Evolutionary conservation across 2,797 vertebrate species (phyloP), one percentile per base, ranked within the genome.

Genomic region (Oceanodroma leucorhoa): DNA sequence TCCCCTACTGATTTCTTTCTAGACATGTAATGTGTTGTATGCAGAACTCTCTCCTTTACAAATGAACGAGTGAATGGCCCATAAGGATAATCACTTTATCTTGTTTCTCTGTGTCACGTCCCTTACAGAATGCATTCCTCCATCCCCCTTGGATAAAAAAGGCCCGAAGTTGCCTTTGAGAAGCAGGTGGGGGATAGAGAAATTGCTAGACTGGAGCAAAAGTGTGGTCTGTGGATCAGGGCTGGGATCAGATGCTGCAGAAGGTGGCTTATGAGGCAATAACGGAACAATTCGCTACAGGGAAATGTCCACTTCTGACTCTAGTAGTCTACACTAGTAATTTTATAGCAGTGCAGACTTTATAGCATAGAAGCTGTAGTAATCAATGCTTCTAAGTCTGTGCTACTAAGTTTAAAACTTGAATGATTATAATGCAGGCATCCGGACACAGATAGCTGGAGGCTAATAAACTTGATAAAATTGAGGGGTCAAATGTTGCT

Each of bases 21-120:
- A 95, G 70, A 45, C 45, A 6, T 57, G 71, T 83, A 18, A 73
- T 27, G 18, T 61, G 48, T 80, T 91, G 70, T 82, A 53, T 67
- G 62, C 71, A 85, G 71, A 95, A 53, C 50, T 69, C 45, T 30
- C 30, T 71, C 79, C 58, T 82, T 85, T 54, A 60, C 64, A 83
- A 43, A 21, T 10, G 22, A 91, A 85, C 81, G 73, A 92, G 43
- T 29, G 40, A 83, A 91, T 11, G 36, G 61, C 61, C 38, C 54
- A n/a, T 83, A 64, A 64, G 12, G 67, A 75, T 46, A 85, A 88
- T 41, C 5, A 12, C 76, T 92, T 94, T 20, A 41, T 67, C 24
- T 80, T 64, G 43, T 83, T 89, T 58, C 30, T 61, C 51, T 87
- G 32, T 65, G 51, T 89, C n/a, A 67, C 62, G 26, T 66, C 32